Evolutionary conservation across 2,797 vertebrate genomes (phyloP), one percentile per base, ranked within the genome.

Genomic region (Anguilla pacifica): DNA sequence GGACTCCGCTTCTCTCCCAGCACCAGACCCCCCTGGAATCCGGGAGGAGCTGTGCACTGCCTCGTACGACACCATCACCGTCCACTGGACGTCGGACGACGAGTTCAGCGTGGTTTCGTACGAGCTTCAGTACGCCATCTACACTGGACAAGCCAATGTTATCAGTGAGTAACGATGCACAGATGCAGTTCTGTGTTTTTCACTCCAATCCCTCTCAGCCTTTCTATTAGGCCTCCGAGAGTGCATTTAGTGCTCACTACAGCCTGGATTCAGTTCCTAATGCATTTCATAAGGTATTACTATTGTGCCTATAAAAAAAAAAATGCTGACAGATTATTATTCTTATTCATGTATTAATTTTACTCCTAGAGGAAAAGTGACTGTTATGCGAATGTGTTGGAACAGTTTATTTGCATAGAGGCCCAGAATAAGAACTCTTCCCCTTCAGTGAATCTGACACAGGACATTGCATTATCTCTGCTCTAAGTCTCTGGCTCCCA

Each of bases 21-120:
- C 98, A 89, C 99, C 99, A 81, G 97, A 96, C 94, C 97, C 98
- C 39, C 98, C 99, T 28, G 95, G 95, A 85, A 99, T 99, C 93
- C 96, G 98, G n/a, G 98, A 98, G 95, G 98, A 99, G 92, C 96
- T 99, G 87, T 99, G 98, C 89, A 99, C 98, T 0, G 99, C 99
- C 64, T 99, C 98, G 0, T 98, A 98, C 70, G 99, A 99, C 92
- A 99, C 98, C 1, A 99, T 99, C 93, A 99, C 98, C 0, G 99
- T 99, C 85, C 98, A 99, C 92, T 99, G 99, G 99, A 98, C 98
- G 0, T 97, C 98, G 0, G 99, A 99, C 57, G 98, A 99, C 85
- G 99, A 99, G 91, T 99, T 99, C 94, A 97, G 97, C 2, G 98
- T 99, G 64, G 97, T 98, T 51, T 99, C 98, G 0, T 99, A 99